Conservation (phyloP, 2,797 vertebrate species). For the Australoheros facetus region DNA sequence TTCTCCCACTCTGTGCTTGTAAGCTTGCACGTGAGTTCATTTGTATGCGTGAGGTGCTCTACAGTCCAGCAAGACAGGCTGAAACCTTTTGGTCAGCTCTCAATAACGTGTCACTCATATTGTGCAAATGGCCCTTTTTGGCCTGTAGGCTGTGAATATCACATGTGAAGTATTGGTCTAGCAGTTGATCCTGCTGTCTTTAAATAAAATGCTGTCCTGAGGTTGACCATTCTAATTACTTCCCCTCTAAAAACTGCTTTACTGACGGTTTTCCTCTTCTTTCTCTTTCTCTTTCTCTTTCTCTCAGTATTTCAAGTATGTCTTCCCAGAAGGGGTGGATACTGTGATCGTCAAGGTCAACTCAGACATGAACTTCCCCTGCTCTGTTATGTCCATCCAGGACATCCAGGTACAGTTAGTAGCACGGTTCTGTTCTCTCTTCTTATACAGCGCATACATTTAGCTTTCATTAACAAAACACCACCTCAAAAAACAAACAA, state of each 20-base stretch:
- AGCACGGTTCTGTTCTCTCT: too few relatives aligned
- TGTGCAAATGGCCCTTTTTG: background rate
- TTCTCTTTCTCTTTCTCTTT: background rate
- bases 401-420: constrained; percentile 88
- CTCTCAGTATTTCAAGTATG: constrained; percentile 93
- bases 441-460: background rate
- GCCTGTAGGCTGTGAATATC: background rate
- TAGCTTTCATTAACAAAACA: background rate
- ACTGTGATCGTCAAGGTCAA: constrained; percentile 96
- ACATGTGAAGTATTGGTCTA: background rate
- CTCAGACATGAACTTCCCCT: constrained; percentile 90
- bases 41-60: background rate
- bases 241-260: background rate
- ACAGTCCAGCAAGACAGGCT: background rate
- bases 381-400: constrained; percentile 96
- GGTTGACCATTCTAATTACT: background rate
- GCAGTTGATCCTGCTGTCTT: background rate
- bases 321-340: constrained; percentile 89
- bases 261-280: background rate
- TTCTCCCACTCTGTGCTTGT: background rate
- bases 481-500: background rate
- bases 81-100: background rate
- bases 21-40: background rate
- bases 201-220: background rate
- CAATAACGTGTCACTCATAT: background rate